Conservation (phyloP, 2,888 invertebrate genomes). For the Artemia sinica region DNA sequence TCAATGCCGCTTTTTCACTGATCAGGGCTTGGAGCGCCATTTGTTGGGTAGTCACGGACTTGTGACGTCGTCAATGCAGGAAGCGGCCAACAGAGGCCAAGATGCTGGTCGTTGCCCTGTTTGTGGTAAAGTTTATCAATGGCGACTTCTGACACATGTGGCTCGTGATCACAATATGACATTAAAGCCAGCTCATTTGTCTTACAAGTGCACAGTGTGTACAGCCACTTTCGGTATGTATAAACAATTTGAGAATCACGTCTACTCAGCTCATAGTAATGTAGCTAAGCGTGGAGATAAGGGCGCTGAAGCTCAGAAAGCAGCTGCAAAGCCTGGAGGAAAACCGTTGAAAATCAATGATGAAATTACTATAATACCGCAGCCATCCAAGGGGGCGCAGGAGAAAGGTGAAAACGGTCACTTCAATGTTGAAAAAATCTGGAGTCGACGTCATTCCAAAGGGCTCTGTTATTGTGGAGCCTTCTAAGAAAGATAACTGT, state of each 20-base stretch:
- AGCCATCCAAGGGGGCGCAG: conserved; percentile 39
- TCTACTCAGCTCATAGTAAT: conserved; percentile 78
- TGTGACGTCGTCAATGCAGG: conserved; percentile 88
- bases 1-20: conserved; percentile 89
- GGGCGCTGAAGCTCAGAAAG: not conserved
- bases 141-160: conserved; percentile 79
- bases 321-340: conserved; percentile 29
- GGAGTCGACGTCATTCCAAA: conserved; percentile 9
- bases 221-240: conserved; percentile 89
- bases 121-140: conserved; percentile 83
- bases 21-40: conserved; percentile 88
- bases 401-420: conserved; percentile 13
- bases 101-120: conserved; percentile 87
- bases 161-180: conserved; percentile 79
- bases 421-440: not conserved
- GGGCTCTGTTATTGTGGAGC: conserved; percentile 8
- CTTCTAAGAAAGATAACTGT: conserved; percentile 1
- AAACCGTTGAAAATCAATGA: conserved; percentile 73
- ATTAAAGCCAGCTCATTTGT: conserved; percentile 75
- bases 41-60: conserved; percentile 80
- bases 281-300: conserved; percentile 56
- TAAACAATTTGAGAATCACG: conserved; percentile 83
- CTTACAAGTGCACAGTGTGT: conserved; percentile 87
- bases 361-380: conserved; percentile 74
- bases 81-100: conserved; percentile 82